phyloP scores from a whole-genome alignment of 2,797 vertebrate species.

The Siniperca obscura region DNA sequence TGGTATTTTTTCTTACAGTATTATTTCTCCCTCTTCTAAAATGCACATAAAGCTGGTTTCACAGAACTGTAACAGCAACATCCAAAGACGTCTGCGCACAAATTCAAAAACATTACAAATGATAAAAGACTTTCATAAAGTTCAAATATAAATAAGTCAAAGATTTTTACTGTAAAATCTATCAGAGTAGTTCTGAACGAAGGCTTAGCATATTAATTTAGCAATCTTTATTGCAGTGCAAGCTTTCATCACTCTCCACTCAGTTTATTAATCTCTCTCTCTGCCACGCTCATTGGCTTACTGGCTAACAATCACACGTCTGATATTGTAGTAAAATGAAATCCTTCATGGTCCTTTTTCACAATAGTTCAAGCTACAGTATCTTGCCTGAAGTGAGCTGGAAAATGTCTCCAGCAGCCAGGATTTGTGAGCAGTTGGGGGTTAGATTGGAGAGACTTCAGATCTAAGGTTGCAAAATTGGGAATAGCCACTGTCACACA shows the following conservation, averaged over 20 bases:
- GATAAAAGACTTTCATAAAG: conserved; percentile 52
- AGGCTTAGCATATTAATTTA: conserved; percentile 46
- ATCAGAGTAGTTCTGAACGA: conserved; percentile 32
- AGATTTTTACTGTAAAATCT: conserved; percentile 45
- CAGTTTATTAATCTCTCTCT: conserved; percentile 59
- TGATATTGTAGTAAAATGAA: conserved; percentile 51
- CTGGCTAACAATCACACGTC: conserved; percentile 66
- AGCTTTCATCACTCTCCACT: conserved; percentile 59
- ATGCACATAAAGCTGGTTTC: conserved; percentile 44
- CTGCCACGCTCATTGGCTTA: conserved; percentile 50
- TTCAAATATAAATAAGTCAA: conserved; percentile 46
- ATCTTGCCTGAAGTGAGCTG: conserved; percentile 56
- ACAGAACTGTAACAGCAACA: conserved; percentile 16
- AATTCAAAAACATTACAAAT: conserved; percentile 48
- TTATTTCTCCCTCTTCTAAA: conserved; percentile 16
- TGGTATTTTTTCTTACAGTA: not conserved
- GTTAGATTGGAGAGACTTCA: conserved; percentile 41
- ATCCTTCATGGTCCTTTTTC: conserved; percentile 49
- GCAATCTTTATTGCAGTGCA: conserved; percentile 43
- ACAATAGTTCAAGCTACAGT: conserved; percentile 36
- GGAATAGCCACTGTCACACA: conserved; percentile 27
- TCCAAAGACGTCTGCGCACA: conserved; percentile 38
- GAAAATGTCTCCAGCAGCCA: conserved; percentile 70
- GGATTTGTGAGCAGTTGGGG: conserved; percentile 33
- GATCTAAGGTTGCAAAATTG: conserved; percentile 35